Evolutionary conservation across 2,888 invertebrate genomes (phyloP).

Genomic region (Acleris holmiana): DNA sequence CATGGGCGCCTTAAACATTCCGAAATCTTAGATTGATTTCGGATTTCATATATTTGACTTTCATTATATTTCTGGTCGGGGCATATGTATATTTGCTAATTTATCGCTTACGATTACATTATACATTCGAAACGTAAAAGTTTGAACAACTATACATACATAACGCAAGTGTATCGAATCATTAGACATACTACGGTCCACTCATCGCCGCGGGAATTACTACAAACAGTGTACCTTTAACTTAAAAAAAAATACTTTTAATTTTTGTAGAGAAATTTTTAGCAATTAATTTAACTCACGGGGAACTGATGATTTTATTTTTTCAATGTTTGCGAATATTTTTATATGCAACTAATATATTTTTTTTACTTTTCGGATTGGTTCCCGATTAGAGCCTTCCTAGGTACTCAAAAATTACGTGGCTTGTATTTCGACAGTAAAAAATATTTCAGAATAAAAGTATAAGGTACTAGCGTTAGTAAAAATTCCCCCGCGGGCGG

Average conservation of each 20-base stretch:
- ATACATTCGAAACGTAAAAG: constrained; percentile 2
- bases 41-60: background rate
- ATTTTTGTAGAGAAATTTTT: too few species aligned
- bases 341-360: too few species aligned
- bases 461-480: too few species aligned
- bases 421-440: background rate
- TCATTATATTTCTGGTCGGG: background rate
- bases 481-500: background rate
- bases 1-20: background rate
- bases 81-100: background rate
- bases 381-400: background rate
- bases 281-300: too few species aligned
- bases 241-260: too few species aligned
- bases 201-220: too few species aligned
- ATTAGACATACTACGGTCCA: background rate
- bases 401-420: too few species aligned
- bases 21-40: background rate
- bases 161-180: background rate
- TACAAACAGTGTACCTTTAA: too few species aligned
- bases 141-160: background rate
- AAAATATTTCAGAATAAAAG: too few species aligned
- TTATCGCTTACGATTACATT: constrained; percentile 17
- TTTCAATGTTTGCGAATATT: too few species aligned
- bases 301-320: too few species aligned
- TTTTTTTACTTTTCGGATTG: too few species aligned